Evolutionary conservation across 92 coral and sea anemone species (phyloP), one percentile per base, ranked within the genome.

Genomic region (Epizoanthus scotinus): DNA sequence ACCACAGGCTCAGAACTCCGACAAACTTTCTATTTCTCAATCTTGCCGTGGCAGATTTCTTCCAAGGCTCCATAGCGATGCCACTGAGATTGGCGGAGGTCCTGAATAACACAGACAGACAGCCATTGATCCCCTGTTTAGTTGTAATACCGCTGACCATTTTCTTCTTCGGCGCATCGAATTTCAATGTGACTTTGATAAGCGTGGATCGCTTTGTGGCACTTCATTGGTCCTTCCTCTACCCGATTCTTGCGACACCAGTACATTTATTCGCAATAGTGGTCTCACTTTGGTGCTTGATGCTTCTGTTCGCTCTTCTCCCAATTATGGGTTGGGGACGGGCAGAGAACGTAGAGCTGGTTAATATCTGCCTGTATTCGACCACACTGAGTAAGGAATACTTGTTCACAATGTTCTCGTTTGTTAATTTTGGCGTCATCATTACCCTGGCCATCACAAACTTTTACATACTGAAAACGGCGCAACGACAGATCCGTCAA

Each of bases 31-130:
- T 95, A 13, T 93, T 95, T 75, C 88, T 95, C 26, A 95, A 95
- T 70, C 85, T 95, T 4, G 98, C 98, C n/a, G 89, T 95, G 18
- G 94, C 97, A 6, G 98, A 95, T 72, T 88, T 93, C 75, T 86
- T 92, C 59, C 98, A 90, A 85, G 98, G 97, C 19, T 87, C 91
- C 27, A 81, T 95, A 38, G 85, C 98, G 44, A 93, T 92, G 86
- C 98, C 98, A 28, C 83, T 95, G 25, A 88, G 98, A 15, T 81
- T 89, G 63, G 92, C 91, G 3, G 98, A 88, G 69, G 92, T 89
- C 67, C 89, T 94, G 55, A 91, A 94, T 84, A 83, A 80, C 68
- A 88, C 93, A 28, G 91, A 72, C 34, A 86, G 64, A 70, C 86
- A 81, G 26, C 94, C 96, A 2, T 58, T 94, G 19, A 78, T 94